Evolutionary conservation across 1,140 invertebrate genomes (phyloP).

Genomic region (Drosophila ambigua): DNA sequence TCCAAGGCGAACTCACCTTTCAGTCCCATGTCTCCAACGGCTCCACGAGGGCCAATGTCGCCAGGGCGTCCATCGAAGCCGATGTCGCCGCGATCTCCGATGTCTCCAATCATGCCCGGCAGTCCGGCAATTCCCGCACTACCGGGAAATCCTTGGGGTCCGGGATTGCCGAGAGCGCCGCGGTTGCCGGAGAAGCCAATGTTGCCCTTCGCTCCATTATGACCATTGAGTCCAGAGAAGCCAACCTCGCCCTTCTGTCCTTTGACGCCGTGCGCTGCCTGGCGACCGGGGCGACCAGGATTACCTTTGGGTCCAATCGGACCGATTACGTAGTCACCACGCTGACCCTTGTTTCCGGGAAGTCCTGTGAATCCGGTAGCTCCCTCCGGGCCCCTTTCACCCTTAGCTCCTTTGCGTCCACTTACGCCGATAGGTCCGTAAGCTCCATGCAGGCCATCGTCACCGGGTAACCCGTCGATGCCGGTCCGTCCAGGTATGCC

Average conservation of each 20-base stretch:
- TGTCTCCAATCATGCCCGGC: constrained; percentile 85
- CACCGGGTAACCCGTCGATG: constrained; percentile 84
- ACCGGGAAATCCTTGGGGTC: constrained; percentile 84
- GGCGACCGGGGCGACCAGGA: constrained; percentile 85
- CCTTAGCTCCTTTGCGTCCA: constrained; percentile 68
- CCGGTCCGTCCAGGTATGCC: constrained; percentile 83
- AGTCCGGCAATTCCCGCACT: constrained; percentile 84
- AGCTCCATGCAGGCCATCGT: constrained; percentile 65
- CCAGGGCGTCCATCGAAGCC: constrained; percentile 85
- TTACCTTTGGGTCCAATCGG: constrained; percentile 85
- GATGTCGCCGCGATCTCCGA: constrained; percentile 86
- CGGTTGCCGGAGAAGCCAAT: constrained; percentile 85
- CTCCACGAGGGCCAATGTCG: constrained; percentile 84
- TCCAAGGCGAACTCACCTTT: constrained; percentile 84
- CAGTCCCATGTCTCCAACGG: constrained; percentile 85
- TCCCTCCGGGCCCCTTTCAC: constrained; percentile 82
- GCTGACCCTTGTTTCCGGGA: constrained; percentile 85
- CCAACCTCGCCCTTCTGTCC: constrained; percentile 86
- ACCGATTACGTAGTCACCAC: constrained; percentile 86
- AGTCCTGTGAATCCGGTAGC: constrained; percentile 72
- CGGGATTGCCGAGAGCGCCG: constrained; percentile 85
- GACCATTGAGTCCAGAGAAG: constrained; percentile 43
- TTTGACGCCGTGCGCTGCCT: constrained; percentile 86
- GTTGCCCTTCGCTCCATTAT: constrained; percentile 73
- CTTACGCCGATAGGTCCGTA: constrained; percentile 54